Percentiles rank a stretch among this genome's conserved stretches.
Conservation (phyloP, 1,140 invertebrate species). For the Scaptomyza pallida region DNA sequence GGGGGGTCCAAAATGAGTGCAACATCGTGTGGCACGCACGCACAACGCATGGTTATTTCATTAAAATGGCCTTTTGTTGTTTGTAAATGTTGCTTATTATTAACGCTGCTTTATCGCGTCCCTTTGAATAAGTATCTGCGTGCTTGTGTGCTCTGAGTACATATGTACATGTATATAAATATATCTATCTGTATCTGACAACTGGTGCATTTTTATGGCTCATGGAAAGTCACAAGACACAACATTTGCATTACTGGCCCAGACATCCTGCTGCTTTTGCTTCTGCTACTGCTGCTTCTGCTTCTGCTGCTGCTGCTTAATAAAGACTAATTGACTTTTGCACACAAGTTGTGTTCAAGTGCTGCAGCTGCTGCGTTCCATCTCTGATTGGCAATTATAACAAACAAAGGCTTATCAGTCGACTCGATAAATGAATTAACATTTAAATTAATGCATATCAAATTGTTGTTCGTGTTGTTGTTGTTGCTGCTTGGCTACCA, state of each 20-base stretch:
- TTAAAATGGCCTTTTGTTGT: slow-evolving; percentile 83
- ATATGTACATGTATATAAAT: slow-evolving; percentile 8
- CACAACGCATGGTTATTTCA: slow-evolving; percentile 74
- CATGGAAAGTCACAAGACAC: slow-evolving; percentile 56
- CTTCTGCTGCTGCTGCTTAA: slow-evolving; percentile 58
- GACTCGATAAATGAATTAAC: slow-evolving; percentile 77
- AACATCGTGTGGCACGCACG: slow-evolving; percentile 57
- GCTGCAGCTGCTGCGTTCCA: slow-evolving; percentile 7
- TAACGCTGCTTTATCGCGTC: slow-evolving; percentile 71
- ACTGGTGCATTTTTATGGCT: slow-evolving; percentile 68
- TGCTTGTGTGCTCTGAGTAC: slow-evolving; percentile 8
- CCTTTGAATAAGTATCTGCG: slow-evolving; percentile 42
- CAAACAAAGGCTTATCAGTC: slow-evolving; percentile 48
- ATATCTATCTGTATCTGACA: slow-evolving; percentile 30
- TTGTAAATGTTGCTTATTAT: slow-evolving; percentile 82
- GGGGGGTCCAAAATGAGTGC: slow-evolving; percentile 30
- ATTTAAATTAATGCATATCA: slow-evolving; percentile 77
- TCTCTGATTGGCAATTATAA: slow-evolving; percentile 71
- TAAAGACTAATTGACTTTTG: slow-evolving; percentile 80
- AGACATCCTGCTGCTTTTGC: slow-evolving; percentile 21
- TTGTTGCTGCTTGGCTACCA: slow-evolving; percentile 27
- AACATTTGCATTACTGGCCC: slow-evolving; percentile 72
- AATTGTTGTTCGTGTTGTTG: slow-evolving; percentile 30
- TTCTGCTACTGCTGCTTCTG: slow-evolving; percentile 16
- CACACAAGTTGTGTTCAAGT: slow-evolving; percentile 25